Evolutionary conservation across 1,140 invertebrate species (phyloP).

Genomic region (Bombus haemorrhoidalis): DNA sequence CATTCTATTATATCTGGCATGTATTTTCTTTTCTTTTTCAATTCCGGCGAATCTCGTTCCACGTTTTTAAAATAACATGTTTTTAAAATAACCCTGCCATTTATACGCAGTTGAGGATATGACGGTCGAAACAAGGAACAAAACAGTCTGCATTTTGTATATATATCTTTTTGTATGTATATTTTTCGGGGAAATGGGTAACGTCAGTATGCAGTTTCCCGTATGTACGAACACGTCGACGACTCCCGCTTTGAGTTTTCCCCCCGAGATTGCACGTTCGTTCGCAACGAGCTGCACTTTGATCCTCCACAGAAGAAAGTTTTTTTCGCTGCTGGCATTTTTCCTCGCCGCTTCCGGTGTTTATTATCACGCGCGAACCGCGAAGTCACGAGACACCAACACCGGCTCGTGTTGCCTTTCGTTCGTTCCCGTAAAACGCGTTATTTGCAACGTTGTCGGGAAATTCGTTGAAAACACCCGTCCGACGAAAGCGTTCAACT

Average conservation of each 20-base stretch:
- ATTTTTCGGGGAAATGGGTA: constrained; percentile 13
- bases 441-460: not conserved
- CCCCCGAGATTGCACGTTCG: constrained; percentile 18
- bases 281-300: constrained; percentile 34
- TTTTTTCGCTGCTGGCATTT: constrained; percentile 40
- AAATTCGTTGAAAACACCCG: constrained; percentile 27
- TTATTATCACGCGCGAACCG: constrained; percentile 42
- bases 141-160: not conserved
- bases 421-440: constrained; percentile 13
- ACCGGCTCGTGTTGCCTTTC: constrained; percentile 3
- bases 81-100: not conserved
- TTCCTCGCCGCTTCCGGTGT: constrained; percentile 45
- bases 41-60: not conserved
- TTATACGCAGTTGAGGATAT: not conserved
- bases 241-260: constrained; percentile 26
- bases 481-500: not conserved
- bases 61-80: not conserved
- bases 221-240: constrained; percentile 5
- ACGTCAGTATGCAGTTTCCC: constrained; percentile 14
- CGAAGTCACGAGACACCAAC: constrained; percentile 22
- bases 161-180: constrained; percentile 14
- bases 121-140: not conserved
- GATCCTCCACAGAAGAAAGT: constrained; percentile 43
- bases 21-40: not conserved
- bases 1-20: not conserved